These are phyloP conservation scores for Hemicordylus capensis DNA, from an alignment of 2,113 vertebrate species.

Conservation along the genomic window DNA sequence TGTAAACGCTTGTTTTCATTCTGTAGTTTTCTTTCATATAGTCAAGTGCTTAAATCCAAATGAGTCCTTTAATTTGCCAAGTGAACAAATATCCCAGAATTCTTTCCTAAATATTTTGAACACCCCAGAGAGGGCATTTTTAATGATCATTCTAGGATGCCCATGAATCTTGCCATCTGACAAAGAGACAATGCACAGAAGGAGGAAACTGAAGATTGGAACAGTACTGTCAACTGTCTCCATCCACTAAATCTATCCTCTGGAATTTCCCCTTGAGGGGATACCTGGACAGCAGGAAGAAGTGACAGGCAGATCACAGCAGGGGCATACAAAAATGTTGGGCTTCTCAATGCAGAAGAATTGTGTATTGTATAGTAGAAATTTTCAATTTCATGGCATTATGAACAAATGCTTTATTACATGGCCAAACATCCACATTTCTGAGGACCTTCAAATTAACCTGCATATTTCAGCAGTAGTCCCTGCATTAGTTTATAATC, in stretches of 20 bases:
- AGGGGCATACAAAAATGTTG: conserved; percentile 17
- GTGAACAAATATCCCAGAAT: too few species aligned
- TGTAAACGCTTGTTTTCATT: background rate
- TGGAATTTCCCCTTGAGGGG: conserved; percentile 21
- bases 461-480: conserved; percentile 13
- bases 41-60: background rate
- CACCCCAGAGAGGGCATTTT: background rate
- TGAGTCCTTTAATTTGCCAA: background rate
- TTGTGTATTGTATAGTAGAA: conserved; percentile 1
- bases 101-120: background rate
- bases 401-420: conserved; percentile 33
- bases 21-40: background rate
- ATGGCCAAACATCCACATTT: conserved; percentile 6
- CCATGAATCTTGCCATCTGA: background rate
- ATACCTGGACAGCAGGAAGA: conserved; percentile 24
- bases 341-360: conserved; percentile 20
- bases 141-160: conserved; percentile 1
- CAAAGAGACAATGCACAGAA: background rate
- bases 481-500: background rate
- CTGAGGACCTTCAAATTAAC: conserved; percentile 7
- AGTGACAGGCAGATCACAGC: conserved; percentile 28
- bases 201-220: background rate
- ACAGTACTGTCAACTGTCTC: conserved; percentile 12
- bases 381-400: conserved; percentile 29
- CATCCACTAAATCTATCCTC: conserved; percentile 7